These are phyloP conservation scores for Sarcophaga bullata DNA, from an alignment of 1,140 invertebrate species.

Conservation along the genomic window DNA sequence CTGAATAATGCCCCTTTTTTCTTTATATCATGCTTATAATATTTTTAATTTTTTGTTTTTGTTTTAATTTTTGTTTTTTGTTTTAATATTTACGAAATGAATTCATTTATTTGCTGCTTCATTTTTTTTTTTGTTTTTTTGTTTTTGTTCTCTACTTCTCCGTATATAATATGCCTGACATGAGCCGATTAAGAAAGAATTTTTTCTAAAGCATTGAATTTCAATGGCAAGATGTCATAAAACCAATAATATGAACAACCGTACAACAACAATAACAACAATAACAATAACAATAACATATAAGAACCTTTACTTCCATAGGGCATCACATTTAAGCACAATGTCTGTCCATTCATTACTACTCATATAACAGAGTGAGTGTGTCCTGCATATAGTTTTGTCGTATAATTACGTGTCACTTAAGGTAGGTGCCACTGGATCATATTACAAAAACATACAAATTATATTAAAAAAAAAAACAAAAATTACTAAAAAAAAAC, in stretches of 20 bases:
- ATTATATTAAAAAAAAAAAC: slow-evolving; percentile 9
- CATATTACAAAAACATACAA: slow-evolving; percentile 52
- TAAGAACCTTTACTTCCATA: not conserved
- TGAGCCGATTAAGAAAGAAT: slow-evolving; percentile 65
- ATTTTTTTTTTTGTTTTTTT: not conserved
- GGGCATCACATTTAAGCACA: not conserved
- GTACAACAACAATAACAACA: slow-evolving; percentile 12
- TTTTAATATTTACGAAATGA: not conserved
- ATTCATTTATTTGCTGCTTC: too few species aligned
- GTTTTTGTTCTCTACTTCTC: not conserved
- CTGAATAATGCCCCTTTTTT: not conserved
- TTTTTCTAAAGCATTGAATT: slow-evolving; percentile 47
- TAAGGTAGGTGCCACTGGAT: slow-evolving; percentile 64
- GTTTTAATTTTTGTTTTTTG: not conserved
- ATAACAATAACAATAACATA: not conserved
- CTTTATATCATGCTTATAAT: too few species aligned
- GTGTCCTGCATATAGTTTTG: slow-evolving; percentile 29
- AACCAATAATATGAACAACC: slow-evolving; percentile 39
- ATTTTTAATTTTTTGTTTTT: not conserved
- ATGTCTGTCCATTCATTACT: not conserved
- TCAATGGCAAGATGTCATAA: slow-evolving; percentile 55
- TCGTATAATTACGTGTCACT: slow-evolving; percentile 62
- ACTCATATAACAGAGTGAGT: not conserved
- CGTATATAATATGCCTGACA: slow-evolving; percentile 49
- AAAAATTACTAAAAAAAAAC: slow-evolving; percentile 11